Conservation (phyloP, 1,140 invertebrate species). For the Brachystomella parvula region DNA sequence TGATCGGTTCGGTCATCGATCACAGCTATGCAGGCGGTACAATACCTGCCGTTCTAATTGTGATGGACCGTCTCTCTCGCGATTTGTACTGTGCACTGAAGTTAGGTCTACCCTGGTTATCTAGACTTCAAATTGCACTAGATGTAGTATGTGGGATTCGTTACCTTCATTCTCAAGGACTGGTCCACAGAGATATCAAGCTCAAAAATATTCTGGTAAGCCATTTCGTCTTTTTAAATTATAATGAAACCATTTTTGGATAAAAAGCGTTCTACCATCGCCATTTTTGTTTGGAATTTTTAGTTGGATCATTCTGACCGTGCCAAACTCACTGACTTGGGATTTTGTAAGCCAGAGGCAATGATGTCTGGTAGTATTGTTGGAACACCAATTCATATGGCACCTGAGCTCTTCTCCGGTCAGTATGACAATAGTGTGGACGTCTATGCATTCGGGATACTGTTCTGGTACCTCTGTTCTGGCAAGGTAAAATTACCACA, state of each 20-base stretch:
- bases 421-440: slow-evolving; percentile 79
- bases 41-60: slow-evolving; percentile 67
- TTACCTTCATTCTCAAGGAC: slow-evolving; percentile 76
- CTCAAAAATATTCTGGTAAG: slow-evolving; percentile 75
- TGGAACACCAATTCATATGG: slow-evolving; percentile 87
- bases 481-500: slow-evolving; percentile 69
- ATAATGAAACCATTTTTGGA: background rate
- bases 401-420: slow-evolving; percentile 73
- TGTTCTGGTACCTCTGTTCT: slow-evolving; percentile 86
- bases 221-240: background rate
- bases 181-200: slow-evolving; percentile 84
- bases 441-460: slow-evolving; percentile 82
- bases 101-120: slow-evolving; percentile 58
- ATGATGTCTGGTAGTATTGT: slow-evolving; percentile 82
- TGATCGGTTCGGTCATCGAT: slow-evolving; percentile 76
- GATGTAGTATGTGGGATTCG: slow-evolving; percentile 78
- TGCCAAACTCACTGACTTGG: slow-evolving; percentile 78
- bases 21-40: slow-evolving; percentile 59
- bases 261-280: background rate
- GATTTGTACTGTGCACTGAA: slow-evolving; percentile 77
- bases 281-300: slow-evolving; percentile 28
- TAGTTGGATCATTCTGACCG: slow-evolving; percentile 62
- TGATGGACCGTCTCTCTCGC: slow-evolving; percentile 63
- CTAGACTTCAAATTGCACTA: slow-evolving; percentile 64
- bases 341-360: slow-evolving; percentile 83